Evolutionary conservation across 1,140 invertebrate species (phyloP).

Genomic region (Bombus superbus): DNA sequence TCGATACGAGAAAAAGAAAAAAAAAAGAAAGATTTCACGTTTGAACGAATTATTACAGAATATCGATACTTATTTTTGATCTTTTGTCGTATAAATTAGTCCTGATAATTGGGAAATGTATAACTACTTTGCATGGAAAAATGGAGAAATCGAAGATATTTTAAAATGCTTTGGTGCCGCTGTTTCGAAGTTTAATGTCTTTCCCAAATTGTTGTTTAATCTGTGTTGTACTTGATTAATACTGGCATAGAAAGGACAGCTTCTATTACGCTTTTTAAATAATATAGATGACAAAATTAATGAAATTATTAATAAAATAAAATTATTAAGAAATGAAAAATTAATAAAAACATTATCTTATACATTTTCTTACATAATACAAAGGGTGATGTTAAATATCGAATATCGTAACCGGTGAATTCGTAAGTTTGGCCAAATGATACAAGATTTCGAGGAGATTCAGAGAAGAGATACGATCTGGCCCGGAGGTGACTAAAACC

Average conservation of each 20-base stretch:
- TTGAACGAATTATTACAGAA: neutral
- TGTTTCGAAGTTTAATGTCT: neutral
- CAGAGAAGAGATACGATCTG: neutral
- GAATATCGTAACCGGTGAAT: too few species aligned
- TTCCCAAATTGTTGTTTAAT: too few species aligned
- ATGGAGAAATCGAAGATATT: neutral
- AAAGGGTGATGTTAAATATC: neutral
- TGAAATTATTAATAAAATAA: too few species aligned
- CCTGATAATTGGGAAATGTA: too few species aligned
- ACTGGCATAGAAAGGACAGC: neutral
- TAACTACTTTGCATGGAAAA: neutral
- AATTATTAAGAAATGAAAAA: too few species aligned
- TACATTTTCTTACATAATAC: too few species aligned
- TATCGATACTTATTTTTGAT: neutral
- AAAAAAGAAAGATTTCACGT: neutral
- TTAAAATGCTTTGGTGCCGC: neutral
- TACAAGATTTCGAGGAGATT: neutral
- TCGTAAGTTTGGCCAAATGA: neutral
- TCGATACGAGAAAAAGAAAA: too few species aligned
- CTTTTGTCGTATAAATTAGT: neutral
- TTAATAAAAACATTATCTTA: too few species aligned
- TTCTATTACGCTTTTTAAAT: too few species aligned
- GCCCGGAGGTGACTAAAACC: neutral
- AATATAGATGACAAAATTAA: too few species aligned
- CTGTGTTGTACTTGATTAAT: neutral